These are phyloP conservation scores for Erpobdella octoculata DNA, from an alignment of 2,888 invertebrate genomes.

Conservation along the genomic window DNA sequence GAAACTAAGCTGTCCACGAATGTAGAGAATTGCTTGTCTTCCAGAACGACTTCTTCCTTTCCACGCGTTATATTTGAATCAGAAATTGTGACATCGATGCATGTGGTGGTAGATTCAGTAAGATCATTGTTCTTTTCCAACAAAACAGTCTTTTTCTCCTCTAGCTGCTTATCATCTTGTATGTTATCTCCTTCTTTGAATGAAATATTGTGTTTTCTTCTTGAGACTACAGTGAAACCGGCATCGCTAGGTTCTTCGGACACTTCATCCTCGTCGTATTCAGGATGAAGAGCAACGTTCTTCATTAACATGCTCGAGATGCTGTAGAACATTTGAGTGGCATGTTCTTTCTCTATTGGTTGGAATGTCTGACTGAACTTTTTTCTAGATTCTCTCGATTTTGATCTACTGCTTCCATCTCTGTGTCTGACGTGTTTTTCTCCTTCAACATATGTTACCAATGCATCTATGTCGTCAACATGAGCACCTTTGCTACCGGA, in stretches of 20 bases:
- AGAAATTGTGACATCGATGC: too few species aligned
- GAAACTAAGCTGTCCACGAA: too few species aligned
- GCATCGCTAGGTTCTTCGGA: background rate
- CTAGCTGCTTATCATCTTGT: too few species aligned
- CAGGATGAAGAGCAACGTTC: background rate
- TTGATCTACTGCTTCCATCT: background rate
- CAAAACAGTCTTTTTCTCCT: too few species aligned
- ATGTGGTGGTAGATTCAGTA: too few species aligned
- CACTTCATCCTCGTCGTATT: background rate
- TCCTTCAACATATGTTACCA: conserved; percentile 15
- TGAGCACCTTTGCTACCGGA: background rate
- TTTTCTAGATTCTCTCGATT: conserved; percentile 2
- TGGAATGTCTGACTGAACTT: background rate
- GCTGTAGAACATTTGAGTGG: background rate
- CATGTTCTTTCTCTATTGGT: background rate
- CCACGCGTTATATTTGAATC: too few species aligned
- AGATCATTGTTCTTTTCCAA: too few species aligned
- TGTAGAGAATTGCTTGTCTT: too few species aligned
- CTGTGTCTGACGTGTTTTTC: background rate
- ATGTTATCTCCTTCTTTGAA: too few species aligned
- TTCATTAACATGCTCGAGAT: background rate
- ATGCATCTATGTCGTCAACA: background rate
- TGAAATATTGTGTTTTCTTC: conserved; percentile 5
- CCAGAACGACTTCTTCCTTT: too few species aligned
- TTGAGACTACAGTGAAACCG: conserved; percentile 12